These are phyloP conservation scores for Corbicula japonica DNA, from an alignment of 2,888 invertebrate species.

Conservation along the genomic window DNA sequence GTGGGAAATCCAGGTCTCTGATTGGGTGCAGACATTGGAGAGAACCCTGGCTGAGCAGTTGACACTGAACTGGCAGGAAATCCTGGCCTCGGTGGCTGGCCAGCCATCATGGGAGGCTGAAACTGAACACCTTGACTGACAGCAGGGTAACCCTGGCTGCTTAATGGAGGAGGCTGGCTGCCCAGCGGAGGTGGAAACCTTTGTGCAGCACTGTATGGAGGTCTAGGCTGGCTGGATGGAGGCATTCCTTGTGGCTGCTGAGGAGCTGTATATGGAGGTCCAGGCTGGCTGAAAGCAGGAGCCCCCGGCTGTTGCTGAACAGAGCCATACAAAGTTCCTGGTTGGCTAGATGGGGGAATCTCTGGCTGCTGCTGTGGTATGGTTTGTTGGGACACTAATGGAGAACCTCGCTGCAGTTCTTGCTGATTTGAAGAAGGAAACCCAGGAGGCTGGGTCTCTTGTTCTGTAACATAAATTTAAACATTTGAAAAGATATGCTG, in stretches of 20 bases:
- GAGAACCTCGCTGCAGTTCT: constrained; percentile 3
- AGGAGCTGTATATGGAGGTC: neutral
- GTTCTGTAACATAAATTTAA: constrained; percentile 1
- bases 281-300: constrained; percentile 1
- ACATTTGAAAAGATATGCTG: neutral
- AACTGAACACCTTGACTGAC: constrained; percentile 19
- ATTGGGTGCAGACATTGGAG: constrained; percentile 27
- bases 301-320: constrained; percentile 31
- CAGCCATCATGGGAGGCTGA: constrained; percentile 8
- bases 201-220: constrained; percentile 15
- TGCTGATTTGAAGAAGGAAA: constrained; percentile 5
- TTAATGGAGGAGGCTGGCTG: constrained; percentile 14
- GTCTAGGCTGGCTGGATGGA: constrained; percentile 3
- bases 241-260: constrained; percentile 9
- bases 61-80: constrained; percentile 29
- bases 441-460: constrained; percentile 20
- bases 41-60: constrained; percentile 18
- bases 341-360: neutral
- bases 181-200: constrained; percentile 29
- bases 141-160: constrained; percentile 16
- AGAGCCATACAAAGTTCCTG: neutral
- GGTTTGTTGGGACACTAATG: constrained; percentile 17
- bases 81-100: constrained; percentile 16
- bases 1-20: constrained; percentile 45
- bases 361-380: neutral